phyloP scores from a whole-genome alignment of 2,888 invertebrate species.

The Horisme vitalbata region DNA sequence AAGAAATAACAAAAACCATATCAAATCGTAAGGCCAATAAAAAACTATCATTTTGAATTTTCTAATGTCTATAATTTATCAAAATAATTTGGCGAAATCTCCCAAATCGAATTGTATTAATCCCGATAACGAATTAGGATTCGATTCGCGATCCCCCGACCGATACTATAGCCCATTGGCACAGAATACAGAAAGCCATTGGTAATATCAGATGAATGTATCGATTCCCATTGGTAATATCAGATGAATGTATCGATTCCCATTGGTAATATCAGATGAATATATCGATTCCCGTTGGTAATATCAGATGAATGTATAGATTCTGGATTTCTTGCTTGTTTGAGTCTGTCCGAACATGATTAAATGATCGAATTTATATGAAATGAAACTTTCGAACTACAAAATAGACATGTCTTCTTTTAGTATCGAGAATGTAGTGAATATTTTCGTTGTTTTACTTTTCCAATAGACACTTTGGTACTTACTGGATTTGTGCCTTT shows the following conservation, averaged over 20 bases:
- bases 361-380: background rate
- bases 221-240: slow-evolving; percentile 11
- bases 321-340: background rate
- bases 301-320: background rate
- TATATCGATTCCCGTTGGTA: slow-evolving; percentile 11
- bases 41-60: no score
- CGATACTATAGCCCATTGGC: slow-evolving; percentile 5
- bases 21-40: no score
- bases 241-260: slow-evolving; percentile 11
- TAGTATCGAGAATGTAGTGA: no score
- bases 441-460: no score
- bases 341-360: background rate
- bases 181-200: no score
- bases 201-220: slow-evolving; percentile 11
- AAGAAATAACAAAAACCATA: no score
- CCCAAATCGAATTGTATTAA: slow-evolving; percentile 9
- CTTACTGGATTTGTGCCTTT: no score
- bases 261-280: slow-evolving; percentile 11
- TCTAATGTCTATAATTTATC: no score
- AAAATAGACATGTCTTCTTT: no score
- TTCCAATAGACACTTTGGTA: no score
- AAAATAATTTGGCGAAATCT: background rate
- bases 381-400: background rate
- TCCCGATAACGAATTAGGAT: slow-evolving; percentile 4
- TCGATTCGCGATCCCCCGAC: slow-evolving; percentile 13